A percentile compares a stretch with the other conserved stretches of the same genome.
phyloP scores from a whole-genome alignment of 2,113 vertebrate species.

The Tetraodon nigroviridis region DNA sequence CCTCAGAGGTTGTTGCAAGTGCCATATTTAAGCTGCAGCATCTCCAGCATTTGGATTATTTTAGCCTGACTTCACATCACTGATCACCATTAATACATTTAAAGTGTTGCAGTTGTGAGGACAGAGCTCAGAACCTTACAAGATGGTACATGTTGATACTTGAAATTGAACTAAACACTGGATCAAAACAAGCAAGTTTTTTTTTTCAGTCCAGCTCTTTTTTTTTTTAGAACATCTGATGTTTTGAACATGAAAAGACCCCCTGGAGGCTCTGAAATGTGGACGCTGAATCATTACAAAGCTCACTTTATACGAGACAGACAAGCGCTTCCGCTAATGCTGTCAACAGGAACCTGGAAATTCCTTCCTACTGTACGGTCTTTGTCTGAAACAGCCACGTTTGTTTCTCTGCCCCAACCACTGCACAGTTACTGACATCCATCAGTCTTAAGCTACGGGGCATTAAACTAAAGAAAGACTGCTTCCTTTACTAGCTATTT shows the following conservation, averaged over 20 bases:
- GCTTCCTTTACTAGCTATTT: conserved; percentile 35
- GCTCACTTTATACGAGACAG: conserved; percentile 2
- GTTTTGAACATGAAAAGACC: conserved; percentile 26
- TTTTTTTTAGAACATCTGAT: conserved; percentile 19
- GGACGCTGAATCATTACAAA: conserved; percentile 26
- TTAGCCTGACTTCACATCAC: too few species aligned
- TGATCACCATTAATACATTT: neutral
- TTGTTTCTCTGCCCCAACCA: conserved; percentile 16
- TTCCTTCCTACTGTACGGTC: conserved; percentile 1
- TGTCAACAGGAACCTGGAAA: too few species aligned
- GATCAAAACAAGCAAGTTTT: conserved; percentile 1
- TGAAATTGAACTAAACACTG: neutral
- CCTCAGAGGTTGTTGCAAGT: conserved; percentile 15
- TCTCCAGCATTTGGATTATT: too few species aligned
- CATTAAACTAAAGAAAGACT: conserved; percentile 13
- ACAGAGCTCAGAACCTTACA: conserved; percentile 3
- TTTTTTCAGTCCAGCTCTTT: conserved; percentile 26
- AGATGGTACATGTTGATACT: too few species aligned
- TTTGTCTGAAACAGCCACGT: conserved; percentile 4
- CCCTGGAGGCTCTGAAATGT: conserved; percentile 45
- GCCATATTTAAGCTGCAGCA: neutral
- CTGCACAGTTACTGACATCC: conserved; percentile 9
- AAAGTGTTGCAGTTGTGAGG: neutral
- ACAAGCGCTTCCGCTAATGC: neutral
- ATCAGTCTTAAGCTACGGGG: conserved; percentile 7